A percentile compares a stretch with the other conserved stretches of the same genome.
Conservation (phyloP, 2,888 invertebrate genomes). For the Cryptus viduatorius region DNA sequence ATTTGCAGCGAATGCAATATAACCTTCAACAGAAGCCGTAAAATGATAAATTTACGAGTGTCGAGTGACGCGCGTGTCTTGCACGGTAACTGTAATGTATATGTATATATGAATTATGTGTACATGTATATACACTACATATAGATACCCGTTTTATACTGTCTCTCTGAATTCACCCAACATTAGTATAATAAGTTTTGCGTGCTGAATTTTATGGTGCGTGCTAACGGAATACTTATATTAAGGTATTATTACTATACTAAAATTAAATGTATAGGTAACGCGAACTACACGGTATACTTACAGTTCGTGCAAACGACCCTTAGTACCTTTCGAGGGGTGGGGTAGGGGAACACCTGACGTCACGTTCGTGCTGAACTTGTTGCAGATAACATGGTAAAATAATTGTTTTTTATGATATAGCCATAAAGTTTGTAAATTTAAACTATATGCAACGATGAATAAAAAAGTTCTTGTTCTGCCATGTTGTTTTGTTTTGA, state of each 20-base stretch:
- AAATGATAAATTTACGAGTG: conserved; percentile 61
- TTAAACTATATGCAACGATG: neutral
- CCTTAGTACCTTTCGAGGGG: neutral
- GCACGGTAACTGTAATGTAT: neutral
- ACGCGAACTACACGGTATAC: conserved; percentile 10
- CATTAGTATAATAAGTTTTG: conserved; percentile 12
- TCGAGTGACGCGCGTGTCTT: conserved; percentile 19
- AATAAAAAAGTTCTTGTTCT: neutral
- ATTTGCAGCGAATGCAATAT: conserved; percentile 8
- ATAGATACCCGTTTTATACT: neutral
- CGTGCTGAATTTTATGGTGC: conserved; percentile 11
- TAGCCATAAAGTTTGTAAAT: neutral
- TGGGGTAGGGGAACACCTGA: neutral
- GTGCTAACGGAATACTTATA: conserved; percentile 16
- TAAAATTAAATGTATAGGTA: conserved; percentile 8
- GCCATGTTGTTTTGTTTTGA: neutral
- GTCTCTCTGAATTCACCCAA: conserved; percentile 20
- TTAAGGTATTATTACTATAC: neutral
- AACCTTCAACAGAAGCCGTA: conserved; percentile 45
- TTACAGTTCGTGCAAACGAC: conserved; percentile 41
- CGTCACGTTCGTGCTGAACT: conserved; percentile 24
- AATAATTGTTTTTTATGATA: conserved; percentile 11
- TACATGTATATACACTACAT: neutral
- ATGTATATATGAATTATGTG: neutral
- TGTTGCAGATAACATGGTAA: conserved; percentile 7